Conservation (phyloP, 1,140 invertebrate genomes). For the Cheumatopsyche charites region DNA sequence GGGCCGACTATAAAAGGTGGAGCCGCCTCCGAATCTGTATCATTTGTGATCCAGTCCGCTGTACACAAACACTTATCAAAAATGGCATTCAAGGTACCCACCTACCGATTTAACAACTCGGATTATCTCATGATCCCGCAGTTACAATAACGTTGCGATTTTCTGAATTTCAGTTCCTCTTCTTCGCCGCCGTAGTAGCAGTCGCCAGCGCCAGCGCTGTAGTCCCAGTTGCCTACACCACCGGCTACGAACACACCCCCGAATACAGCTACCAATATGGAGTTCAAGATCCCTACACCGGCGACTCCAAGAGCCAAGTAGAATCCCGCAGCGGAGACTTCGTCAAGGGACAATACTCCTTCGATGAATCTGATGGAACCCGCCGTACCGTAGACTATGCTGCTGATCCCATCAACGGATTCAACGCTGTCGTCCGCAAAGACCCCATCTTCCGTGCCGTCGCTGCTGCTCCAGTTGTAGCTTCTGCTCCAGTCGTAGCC, state of each 20-base stretch:
- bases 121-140: neutral
- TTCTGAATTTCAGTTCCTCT: slow-evolving; percentile 50
- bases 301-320: slow-evolving; percentile 65
- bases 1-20: slow-evolving; percentile 27
- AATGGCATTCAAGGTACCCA: slow-evolving; percentile 42
- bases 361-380: slow-evolving; percentile 63
- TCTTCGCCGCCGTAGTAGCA: slow-evolving; percentile 50
- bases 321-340: slow-evolving; percentile 63
- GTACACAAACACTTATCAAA: slow-evolving; percentile 26
- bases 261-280: slow-evolving; percentile 47
- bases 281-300: slow-evolving; percentile 58
- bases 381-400: slow-evolving; percentile 65
- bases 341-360: slow-evolving; percentile 61
- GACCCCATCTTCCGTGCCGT: slow-evolving; percentile 59
- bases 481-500: slow-evolving; percentile 42
- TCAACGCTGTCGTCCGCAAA: slow-evolving; percentile 60
- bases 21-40: neutral
- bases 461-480: slow-evolving; percentile 50
- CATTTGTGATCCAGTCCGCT: slow-evolving; percentile 32
- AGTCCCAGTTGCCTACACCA: slow-evolving; percentile 49
- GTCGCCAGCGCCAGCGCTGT: slow-evolving; percentile 58
- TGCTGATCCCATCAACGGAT: slow-evolving; percentile 62
- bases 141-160: neutral
- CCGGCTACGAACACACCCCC: slow-evolving; percentile 59
- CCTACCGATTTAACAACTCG: neutral